A percentile compares a stretch with the other conserved stretches of the same genome.
These are phyloP conservation scores for Cinclus cinclus DNA, from an alignment of 2,113 vertebrate genomes.

Conservation along the genomic window DNA sequence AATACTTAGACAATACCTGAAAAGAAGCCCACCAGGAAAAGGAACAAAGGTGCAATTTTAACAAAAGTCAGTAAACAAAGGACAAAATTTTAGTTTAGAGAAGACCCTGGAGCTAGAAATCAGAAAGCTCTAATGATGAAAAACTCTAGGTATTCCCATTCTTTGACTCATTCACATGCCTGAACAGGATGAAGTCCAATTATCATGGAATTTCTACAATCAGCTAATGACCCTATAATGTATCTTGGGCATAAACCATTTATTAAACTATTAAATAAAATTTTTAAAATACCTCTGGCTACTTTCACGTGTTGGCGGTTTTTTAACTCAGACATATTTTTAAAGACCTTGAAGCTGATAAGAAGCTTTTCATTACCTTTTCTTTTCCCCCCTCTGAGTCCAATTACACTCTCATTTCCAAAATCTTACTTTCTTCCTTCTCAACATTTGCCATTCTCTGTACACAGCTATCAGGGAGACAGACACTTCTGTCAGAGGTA, in stretches of 20 bases:
- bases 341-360: background rate
- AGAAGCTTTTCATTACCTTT: background rate
- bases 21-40: background rate
- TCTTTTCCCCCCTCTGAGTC: background rate
- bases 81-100: background rate
- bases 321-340: background rate
- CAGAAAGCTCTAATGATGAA: background rate
- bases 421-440: background rate
- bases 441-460: background rate
- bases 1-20: background rate
- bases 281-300: background rate
- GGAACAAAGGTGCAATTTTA: background rate
- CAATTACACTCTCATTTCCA: background rate
- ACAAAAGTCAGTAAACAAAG: background rate
- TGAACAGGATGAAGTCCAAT: background rate
- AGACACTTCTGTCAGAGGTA: background rate
- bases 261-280: background rate
- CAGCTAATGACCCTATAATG: background rate
- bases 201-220: background rate
- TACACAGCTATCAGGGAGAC: background rate
- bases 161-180: background rate
- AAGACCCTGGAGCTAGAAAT: background rate
- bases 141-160: background rate
- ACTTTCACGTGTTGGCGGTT: fast-evolving
- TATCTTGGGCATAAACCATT: background rate